Evolutionary conservation across 1,140 invertebrate species (phyloP).

Genomic region (Patella vulgata): DNA sequence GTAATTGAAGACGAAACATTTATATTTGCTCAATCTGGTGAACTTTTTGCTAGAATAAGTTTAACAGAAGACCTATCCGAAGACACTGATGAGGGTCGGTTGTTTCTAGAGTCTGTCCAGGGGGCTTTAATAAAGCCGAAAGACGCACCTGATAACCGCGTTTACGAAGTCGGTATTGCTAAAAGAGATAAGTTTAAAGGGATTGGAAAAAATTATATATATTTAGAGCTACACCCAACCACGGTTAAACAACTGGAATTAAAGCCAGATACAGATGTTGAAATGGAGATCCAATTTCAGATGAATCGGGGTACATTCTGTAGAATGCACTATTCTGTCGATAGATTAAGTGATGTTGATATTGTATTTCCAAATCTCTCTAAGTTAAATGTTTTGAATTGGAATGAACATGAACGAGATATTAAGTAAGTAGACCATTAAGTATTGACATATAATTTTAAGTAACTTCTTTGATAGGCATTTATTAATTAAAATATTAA

Average conservation of each 20-base stretch:
- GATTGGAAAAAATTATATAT: slow-evolving; percentile 54
- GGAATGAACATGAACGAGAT: slow-evolving; percentile 44
- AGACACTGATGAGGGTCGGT: slow-evolving; percentile 57
- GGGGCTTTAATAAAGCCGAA: slow-evolving; percentile 48
- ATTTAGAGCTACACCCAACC: slow-evolving; percentile 42
- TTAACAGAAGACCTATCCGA: slow-evolving; percentile 55
- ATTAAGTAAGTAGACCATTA: too few relatives aligned
- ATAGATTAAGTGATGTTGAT: slow-evolving; percentile 47
- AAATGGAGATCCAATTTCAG: slow-evolving; percentile 62
- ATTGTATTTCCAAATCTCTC: slow-evolving; percentile 58
- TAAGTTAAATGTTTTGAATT: slow-evolving; percentile 46
- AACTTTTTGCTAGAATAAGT: slow-evolving; percentile 58
- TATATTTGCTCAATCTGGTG: slow-evolving; percentile 44
- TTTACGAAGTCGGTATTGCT: slow-evolving; percentile 56
- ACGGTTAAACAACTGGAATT: slow-evolving; percentile 44
- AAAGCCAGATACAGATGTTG: slow-evolving; percentile 14
- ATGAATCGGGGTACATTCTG: slow-evolving; percentile 56
- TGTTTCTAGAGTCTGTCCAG: slow-evolving; percentile 53
- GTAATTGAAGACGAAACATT: slow-evolving; percentile 37
- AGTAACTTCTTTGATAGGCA: too few relatives aligned
- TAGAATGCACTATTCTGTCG: slow-evolving; percentile 59
- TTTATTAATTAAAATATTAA: too few relatives aligned
- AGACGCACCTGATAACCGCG: slow-evolving; percentile 19
- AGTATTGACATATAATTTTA: too few relatives aligned
- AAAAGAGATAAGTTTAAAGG: slow-evolving; percentile 56